phyloP scores from a whole-genome alignment of 2,888 invertebrate species.

The Xanthia togata region DNA sequence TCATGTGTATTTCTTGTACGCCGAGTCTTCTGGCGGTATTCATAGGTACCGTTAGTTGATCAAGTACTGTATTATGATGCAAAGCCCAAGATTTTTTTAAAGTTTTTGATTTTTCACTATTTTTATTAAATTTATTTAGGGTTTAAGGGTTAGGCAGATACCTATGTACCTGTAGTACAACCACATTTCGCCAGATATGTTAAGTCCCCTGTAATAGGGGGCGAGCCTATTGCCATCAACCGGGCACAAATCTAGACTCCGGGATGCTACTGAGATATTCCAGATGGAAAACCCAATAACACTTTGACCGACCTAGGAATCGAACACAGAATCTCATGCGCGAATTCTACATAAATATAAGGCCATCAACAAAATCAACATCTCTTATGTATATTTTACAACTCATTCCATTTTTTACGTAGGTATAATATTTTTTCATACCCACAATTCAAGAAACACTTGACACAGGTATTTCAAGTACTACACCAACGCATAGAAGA shows the following conservation, averaged over 20 bases:
- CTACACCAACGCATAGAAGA: constrained; percentile 35
- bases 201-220: not conserved
- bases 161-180: not conserved
- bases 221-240: not conserved
- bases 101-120: too few relatives aligned
- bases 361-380: constrained; percentile 11
- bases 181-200: not conserved
- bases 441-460: constrained; percentile 17
- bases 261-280: too few relatives aligned
- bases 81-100: too few relatives aligned
- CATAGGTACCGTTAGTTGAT: not conserved
- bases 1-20: not conserved
- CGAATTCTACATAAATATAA: not conserved
- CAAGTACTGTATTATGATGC: too few relatives aligned
- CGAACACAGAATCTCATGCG: not conserved
- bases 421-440: constrained; percentile 15
- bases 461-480: constrained; percentile 15
- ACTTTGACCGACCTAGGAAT: not conserved
- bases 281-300: not conserved
- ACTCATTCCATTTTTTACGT: not conserved
- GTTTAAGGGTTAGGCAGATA: too few relatives aligned
- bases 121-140: too few relatives aligned
- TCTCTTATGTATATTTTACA: not conserved
- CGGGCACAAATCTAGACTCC: too few relatives aligned
- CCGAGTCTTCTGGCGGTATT: not conserved